These are phyloP conservation scores for Bicyclus anynana DNA, from an alignment of 1,140 invertebrate genomes.

Conservation along the genomic window DNA sequence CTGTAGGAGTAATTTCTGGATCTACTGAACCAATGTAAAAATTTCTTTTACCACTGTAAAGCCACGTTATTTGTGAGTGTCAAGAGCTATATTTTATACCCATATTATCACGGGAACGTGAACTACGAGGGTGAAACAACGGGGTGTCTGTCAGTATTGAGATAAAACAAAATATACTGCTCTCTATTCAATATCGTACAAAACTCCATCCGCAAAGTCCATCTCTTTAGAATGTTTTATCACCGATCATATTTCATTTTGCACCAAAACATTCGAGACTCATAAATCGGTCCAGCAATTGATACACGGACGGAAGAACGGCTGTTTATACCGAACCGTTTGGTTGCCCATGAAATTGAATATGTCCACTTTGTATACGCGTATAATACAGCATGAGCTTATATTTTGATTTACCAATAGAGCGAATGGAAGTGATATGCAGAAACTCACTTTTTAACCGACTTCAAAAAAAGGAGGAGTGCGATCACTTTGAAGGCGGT, in stretches of 20 bases:
- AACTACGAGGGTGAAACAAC: too few relatives aligned
- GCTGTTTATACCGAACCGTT: conserved; percentile 26
- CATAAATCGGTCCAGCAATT: conserved; percentile 25
- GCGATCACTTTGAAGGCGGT: too few relatives aligned
- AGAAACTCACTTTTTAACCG: too few relatives aligned
- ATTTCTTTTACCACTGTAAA: too few relatives aligned
- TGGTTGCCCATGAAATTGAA: conserved; percentile 33
- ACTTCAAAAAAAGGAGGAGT: too few relatives aligned
- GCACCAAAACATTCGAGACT: conserved; percentile 11
- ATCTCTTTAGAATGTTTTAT: conserved; percentile 8
- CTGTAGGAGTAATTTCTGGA: too few relatives aligned
- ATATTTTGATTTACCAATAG: conserved; percentile 5
- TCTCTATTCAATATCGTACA: not conserved
- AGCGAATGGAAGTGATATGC: conserved; percentile 9
- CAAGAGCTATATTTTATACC: not conserved
- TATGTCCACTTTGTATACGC: conserved; percentile 28
- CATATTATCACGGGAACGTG: too few relatives aligned
- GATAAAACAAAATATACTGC: not conserved
- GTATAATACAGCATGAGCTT: conserved; percentile 25
- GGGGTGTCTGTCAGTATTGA: too few relatives aligned
- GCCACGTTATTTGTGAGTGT: too few relatives aligned
- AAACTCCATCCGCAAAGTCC: not conserved
- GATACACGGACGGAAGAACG: conserved; percentile 26
- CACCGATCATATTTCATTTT: conserved; percentile 19
- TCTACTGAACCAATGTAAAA: too few relatives aligned